Evolutionary conservation across 2,888 invertebrate species (phyloP).

Genomic region (Ophion ventricosus): DNA sequence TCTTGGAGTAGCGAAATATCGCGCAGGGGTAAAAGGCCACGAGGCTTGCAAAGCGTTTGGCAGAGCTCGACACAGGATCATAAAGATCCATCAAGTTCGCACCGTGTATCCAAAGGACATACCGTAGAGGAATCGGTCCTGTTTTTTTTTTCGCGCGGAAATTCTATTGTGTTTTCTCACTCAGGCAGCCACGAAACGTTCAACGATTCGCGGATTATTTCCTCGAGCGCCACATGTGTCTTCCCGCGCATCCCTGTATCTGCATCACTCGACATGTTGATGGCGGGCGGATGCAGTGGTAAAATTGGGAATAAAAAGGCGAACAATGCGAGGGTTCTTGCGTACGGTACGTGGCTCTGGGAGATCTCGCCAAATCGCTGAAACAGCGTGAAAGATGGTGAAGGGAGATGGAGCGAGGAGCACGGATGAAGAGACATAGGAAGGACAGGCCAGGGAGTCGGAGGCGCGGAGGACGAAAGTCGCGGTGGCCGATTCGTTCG

Average conservation of each 20-base stretch:
- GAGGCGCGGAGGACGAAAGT: constrained; percentile 49
- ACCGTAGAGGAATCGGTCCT: constrained; percentile 10
- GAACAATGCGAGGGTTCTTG: neutral
- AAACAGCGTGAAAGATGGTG: constrained; percentile 41
- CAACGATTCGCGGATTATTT: constrained; percentile 43
- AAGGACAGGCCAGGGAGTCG: neutral
- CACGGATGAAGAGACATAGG: constrained; percentile 12
- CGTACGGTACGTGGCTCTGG: constrained; percentile 20
- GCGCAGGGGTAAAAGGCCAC: constrained; percentile 12
- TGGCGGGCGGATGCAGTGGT: neutral
- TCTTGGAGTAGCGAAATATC: neutral
- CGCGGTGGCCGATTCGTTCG: constrained; percentile 63
- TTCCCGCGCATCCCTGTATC: neutral
- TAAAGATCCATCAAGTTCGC: constrained; percentile 71
- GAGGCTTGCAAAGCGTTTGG: constrained; percentile 64
- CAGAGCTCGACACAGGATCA: constrained; percentile 64
- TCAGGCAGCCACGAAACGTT: constrained; percentile 14
- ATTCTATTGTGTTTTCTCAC: constrained; percentile 47
- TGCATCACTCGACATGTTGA: neutral
- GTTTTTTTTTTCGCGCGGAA: constrained; percentile 42
- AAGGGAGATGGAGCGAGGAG: constrained; percentile 23
- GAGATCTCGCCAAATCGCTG: constrained; percentile 53
- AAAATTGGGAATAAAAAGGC: constrained; percentile 34
- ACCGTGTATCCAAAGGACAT: constrained; percentile 52
- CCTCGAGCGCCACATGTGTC: neutral